phyloP scores from a whole-genome alignment of 2,797 vertebrate species.

The Mormyrus hasselquistii region DNA sequence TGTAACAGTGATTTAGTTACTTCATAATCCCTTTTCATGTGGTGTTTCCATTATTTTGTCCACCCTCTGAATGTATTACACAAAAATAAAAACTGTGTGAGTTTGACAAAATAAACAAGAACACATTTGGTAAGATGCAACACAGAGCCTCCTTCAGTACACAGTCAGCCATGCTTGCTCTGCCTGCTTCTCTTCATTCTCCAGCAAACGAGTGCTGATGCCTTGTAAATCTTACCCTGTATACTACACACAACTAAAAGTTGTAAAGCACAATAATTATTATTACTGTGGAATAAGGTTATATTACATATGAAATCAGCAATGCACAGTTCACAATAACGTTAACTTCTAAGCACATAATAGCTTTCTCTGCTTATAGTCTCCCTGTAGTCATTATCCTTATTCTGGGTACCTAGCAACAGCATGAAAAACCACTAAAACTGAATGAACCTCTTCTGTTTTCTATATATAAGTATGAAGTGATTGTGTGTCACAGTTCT shows the following conservation, averaged over 20 bases:
- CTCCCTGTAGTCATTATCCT: not conserved
- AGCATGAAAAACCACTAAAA: not conserved
- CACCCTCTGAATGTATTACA: not conserved
- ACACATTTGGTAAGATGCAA: not conserved
- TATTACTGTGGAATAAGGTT: not conserved
- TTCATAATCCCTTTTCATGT: not conserved
- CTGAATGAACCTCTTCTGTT: not conserved
- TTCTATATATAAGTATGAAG: not conserved
- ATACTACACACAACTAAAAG: not conserved
- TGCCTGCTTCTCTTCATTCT: not conserved
- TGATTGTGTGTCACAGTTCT: not conserved
- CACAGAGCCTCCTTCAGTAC: not conserved
- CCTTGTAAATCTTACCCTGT: not conserved
- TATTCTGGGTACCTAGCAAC: not conserved
- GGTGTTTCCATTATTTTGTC: not conserved
- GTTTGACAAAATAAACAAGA: not conserved
- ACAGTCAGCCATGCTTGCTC: not conserved
- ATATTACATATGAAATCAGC: not conserved
- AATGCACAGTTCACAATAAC: conserved; percentile 6
- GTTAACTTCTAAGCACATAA: not conserved
- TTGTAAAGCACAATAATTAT: not conserved
- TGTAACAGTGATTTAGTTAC: not conserved
- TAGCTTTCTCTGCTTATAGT: not conserved
- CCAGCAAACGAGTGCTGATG: not conserved
- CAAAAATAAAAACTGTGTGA: not conserved